Percentiles rank a stretch among this genome's conserved stretches.
These are phyloP conservation scores for Pandemis corylana DNA, from an alignment of 2,888 invertebrate species.

Conservation along the genomic window DNA sequence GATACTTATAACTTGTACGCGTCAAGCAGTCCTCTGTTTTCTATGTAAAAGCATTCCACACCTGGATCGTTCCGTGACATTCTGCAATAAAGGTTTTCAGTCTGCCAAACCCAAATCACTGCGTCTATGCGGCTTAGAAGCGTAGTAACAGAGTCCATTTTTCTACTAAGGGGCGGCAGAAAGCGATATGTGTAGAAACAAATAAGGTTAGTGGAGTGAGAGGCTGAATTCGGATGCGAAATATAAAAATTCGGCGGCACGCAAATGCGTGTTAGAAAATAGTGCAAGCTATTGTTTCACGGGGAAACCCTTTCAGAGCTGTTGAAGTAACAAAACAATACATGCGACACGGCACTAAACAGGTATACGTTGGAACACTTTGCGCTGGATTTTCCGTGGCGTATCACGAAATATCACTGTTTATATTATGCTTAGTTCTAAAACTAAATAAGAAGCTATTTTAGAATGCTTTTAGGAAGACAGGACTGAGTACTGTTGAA, in stretches of 20 bases:
- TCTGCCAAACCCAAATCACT: conserved; percentile 48
- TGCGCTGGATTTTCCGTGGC: not conserved
- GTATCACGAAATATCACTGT: not conserved
- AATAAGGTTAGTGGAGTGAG: conserved; percentile 77
- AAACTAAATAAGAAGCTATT: too few relatives aligned
- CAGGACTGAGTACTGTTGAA: too few relatives aligned
- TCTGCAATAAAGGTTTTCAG: conserved; percentile 71
- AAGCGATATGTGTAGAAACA: conserved; percentile 52
- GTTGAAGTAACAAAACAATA: conserved; percentile 25
- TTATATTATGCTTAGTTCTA: not conserved
- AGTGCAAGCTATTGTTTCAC: conserved; percentile 34
- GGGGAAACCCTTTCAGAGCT: conserved; percentile 28
- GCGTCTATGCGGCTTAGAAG: conserved; percentile 46
- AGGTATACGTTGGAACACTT: not conserved
- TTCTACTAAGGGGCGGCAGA: conserved; percentile 36
- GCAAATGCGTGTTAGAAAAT: conserved; percentile 64
- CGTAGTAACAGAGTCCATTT: conserved; percentile 48
- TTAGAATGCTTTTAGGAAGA: too few relatives aligned
- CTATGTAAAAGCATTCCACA: conserved; percentile 78
- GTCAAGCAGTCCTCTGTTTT: conserved; percentile 72
- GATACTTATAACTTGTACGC: conserved; percentile 61
- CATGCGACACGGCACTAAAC: conserved; percentile 2
- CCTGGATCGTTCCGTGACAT: conserved; percentile 79
- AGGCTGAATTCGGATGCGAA: conserved; percentile 72
- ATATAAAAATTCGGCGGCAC: conserved; percentile 70